Conservation (phyloP, 2,888 invertebrate genomes). For the Aleiodes testaceus region DNA sequence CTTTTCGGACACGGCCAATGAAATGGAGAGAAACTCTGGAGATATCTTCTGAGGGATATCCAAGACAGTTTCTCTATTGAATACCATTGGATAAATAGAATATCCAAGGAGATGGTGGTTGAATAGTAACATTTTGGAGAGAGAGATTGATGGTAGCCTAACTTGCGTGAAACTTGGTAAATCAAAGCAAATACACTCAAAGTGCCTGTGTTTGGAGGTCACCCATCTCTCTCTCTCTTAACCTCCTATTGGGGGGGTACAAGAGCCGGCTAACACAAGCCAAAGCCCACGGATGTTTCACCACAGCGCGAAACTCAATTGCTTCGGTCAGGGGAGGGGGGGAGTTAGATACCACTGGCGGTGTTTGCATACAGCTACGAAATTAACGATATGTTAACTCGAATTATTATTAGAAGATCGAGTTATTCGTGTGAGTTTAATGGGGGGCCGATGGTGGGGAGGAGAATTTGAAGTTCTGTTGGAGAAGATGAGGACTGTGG, state of each 20-base stretch:
- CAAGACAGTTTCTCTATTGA: background rate
- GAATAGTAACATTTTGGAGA: constrained; percentile 29
- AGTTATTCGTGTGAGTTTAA: constrained; percentile 18
- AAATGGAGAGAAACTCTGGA: constrained; percentile 9
- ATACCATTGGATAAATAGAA: constrained; percentile 6
- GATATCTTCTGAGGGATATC: constrained; percentile 27
- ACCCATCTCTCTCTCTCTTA: constrained; percentile 47
- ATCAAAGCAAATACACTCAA: constrained; percentile 71
- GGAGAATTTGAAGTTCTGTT: no score
- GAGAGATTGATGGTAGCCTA: constrained; percentile 60
- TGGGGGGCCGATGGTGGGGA: no score
- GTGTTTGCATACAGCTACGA: constrained; percentile 48
- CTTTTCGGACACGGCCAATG: background rate
- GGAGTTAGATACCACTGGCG: constrained; percentile 41
- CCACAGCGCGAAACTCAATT: constrained; percentile 1
- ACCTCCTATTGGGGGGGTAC: background rate
- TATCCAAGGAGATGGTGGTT: constrained; percentile 22
- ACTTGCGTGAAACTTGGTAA: constrained; percentile 71
- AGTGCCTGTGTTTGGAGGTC: constrained; percentile 67
- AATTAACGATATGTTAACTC: constrained; percentile 48
- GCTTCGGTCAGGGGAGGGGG: background rate
- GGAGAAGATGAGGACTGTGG: background rate
- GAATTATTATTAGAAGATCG: constrained; percentile 49
- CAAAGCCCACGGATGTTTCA: constrained; percentile 15
- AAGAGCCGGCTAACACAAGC: background rate